phyloP scores from a whole-genome alignment of 1,140 invertebrate species.

The Aphidius ervi region DNA sequence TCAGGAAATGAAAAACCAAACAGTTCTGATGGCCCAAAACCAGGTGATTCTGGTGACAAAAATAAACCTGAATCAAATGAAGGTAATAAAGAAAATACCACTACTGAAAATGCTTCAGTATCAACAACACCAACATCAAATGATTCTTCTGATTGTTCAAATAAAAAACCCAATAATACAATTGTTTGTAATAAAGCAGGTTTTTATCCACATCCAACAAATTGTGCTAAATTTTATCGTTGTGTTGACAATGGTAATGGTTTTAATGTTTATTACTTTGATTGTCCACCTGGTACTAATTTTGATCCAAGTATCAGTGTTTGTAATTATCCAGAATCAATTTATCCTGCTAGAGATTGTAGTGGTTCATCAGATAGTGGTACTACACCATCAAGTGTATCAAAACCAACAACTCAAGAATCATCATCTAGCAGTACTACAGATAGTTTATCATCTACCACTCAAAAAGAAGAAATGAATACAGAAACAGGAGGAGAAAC shows the following conservation, averaged over 20 bases:
- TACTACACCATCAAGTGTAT: slow-evolving; percentile 32
- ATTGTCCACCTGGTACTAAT: slow-evolving; percentile 56
- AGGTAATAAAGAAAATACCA: slow-evolving; percentile 4
- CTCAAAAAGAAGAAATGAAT: slow-evolving; percentile 3
- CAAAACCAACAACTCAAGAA: slow-evolving; percentile 26
- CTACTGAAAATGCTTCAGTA: slow-evolving; percentile 13
- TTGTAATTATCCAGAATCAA: slow-evolving; percentile 55
- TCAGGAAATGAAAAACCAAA: slow-evolving; percentile 28
- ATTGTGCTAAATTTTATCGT: slow-evolving; percentile 69
- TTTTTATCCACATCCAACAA: slow-evolving; percentile 61
- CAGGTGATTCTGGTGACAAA: too few species aligned
- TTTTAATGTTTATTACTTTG: slow-evolving; percentile 56
- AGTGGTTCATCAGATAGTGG: slow-evolving; percentile 11
- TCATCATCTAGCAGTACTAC: slow-evolving; percentile 2
- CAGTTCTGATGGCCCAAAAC: slow-evolving; percentile 14
- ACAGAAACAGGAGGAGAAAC: slow-evolving; percentile 16
- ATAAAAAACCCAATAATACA: slow-evolving; percentile 29
- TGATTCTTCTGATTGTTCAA: slow-evolving; percentile 20
- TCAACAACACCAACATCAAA: slow-evolving; percentile 17
- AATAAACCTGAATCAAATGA: slow-evolving; percentile 3
- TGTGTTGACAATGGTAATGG: slow-evolving; percentile 66
- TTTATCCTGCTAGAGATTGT: slow-evolving; percentile 54
- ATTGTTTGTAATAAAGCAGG: slow-evolving; percentile 56
- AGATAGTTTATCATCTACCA: slow-evolving; percentile 18
- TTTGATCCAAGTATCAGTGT: slow-evolving; percentile 54